Percentiles rank a stretch among this genome's conserved stretches.
Evolutionary conservation across 2,113 vertebrate genomes (phyloP).

Genomic region (Sander vitreus): DNA sequence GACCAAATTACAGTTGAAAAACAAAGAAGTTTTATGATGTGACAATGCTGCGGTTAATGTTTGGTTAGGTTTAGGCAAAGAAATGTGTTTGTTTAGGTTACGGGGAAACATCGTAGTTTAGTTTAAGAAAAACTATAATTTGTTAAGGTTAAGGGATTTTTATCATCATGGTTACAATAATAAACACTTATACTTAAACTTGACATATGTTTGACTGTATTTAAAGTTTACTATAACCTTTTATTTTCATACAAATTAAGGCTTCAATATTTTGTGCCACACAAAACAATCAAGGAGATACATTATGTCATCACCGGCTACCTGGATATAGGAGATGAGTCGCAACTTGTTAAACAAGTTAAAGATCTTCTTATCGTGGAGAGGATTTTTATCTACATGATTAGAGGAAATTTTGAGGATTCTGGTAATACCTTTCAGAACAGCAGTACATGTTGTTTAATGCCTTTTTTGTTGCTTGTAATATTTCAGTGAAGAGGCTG

Average conservation of each 20-base stretch:
- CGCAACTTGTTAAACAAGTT: neutral
- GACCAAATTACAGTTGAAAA: neutral
- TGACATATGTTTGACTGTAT: neutral
- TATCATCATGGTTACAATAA: no score
- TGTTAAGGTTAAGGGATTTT: no score
- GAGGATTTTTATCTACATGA: neutral
- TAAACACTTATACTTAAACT: no score
- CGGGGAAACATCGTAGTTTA: no score
- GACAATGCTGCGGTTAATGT: neutral
- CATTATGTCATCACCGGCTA: neutral
- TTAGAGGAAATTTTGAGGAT: neutral
- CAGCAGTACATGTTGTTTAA: neutral
- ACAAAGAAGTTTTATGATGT: neutral
- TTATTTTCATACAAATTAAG: neutral
- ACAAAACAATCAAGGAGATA: neutral
- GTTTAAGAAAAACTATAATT: no score
- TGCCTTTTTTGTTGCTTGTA: neutral
- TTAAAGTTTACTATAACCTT: neutral
- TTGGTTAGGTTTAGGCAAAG: neutral
- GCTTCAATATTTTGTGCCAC: neutral
- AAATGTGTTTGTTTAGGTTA: no score
- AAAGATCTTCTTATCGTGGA: neutral
- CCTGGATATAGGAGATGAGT: neutral
- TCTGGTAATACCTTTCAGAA: neutral
- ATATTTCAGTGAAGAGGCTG: neutral